Evolutionary conservation across 2,113 vertebrate species (phyloP).

Genomic region (Zosterops hypoxanthus): DNA sequence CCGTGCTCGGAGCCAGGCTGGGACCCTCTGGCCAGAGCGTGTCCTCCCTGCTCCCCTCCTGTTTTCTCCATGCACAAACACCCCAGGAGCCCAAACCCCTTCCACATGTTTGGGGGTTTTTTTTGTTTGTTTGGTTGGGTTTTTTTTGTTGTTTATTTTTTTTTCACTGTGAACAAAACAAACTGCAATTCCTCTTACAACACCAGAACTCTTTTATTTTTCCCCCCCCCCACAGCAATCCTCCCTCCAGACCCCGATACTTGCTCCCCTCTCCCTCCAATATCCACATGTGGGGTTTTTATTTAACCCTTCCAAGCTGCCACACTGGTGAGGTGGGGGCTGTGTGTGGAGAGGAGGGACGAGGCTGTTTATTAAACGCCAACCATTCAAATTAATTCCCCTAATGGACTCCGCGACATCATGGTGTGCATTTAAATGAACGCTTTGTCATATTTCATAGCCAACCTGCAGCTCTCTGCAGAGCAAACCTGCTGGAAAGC

Average conservation of each 20-base stretch:
- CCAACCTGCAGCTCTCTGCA: slow-evolving; percentile 56
- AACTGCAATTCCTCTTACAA: not conserved
- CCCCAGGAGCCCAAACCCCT: not conserved
- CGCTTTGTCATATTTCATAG: slow-evolving; percentile 51
- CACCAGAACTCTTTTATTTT: not conserved
- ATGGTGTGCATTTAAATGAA: slow-evolving; percentile 64
- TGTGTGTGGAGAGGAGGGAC: not conserved
- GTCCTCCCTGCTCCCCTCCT: not conserved
- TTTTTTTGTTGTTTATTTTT: not conserved
- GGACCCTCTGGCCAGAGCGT: not conserved
- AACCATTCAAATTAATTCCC: slow-evolving; percentile 68
- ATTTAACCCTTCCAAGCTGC: slow-evolving; percentile 9
- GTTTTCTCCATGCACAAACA: not conserved
- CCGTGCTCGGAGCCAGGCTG: not conserved
- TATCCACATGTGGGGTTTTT: not conserved
- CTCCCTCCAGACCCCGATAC: not conserved
- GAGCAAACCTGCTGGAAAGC: slow-evolving; percentile 26
- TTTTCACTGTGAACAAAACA: not conserved
- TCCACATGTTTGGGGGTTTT: not conserved
- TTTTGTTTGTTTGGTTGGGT: no score
- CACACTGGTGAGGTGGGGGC: not conserved
- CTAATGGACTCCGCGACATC: slow-evolving; percentile 49
- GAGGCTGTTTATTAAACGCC: slow-evolving; percentile 57
- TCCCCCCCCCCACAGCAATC: not conserved
- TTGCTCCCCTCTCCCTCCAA: not conserved